These are phyloP conservation scores for Latrodectus hesperus DNA, from an alignment of 2,888 invertebrate genomes.

Conservation along the genomic window DNA sequence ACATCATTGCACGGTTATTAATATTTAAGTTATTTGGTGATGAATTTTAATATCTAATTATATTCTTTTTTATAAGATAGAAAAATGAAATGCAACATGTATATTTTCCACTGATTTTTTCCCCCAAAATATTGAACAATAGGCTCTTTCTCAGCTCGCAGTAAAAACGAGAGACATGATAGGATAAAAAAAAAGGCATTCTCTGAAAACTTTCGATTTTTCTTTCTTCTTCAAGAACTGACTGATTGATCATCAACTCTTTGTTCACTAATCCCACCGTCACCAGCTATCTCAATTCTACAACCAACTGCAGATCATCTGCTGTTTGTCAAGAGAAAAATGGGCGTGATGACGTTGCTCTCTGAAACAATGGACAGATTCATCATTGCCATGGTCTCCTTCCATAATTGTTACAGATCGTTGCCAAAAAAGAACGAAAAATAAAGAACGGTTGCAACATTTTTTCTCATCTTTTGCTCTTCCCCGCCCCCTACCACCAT, in stretches of 20 bases:
- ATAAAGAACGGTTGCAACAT: background rate
- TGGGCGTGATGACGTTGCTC: constrained; percentile 55
- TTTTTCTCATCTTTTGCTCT: constrained; percentile 15
- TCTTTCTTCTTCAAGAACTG: constrained; percentile 7
- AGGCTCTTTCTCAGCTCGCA: too few relatives aligned
- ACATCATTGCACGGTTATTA: too few relatives aligned
- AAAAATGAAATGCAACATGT: too few relatives aligned
- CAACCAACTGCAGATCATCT: constrained; percentile 30
- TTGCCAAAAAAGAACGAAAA: background rate
- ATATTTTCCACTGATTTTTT: too few relatives aligned
- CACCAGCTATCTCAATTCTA: constrained; percentile 11
- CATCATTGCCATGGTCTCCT: constrained; percentile 61
- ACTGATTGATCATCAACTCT: constrained; percentile 55
- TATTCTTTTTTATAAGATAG: too few relatives aligned
- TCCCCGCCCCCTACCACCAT: background rate
- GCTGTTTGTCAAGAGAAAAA: constrained; percentile 50
- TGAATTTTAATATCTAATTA: too few relatives aligned
- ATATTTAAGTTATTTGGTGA: too few relatives aligned
- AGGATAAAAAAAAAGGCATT: too few relatives aligned
- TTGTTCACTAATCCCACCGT: constrained; percentile 55
- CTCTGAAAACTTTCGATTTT: background rate
- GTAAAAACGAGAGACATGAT: too few relatives aligned
- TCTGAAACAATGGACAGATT: constrained; percentile 63
- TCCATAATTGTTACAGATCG: constrained; percentile 66
- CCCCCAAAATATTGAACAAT: too few relatives aligned